phyloP scores from a whole-genome alignment of 2,888 invertebrate species.

The Hemithea aestivaria region DNA sequence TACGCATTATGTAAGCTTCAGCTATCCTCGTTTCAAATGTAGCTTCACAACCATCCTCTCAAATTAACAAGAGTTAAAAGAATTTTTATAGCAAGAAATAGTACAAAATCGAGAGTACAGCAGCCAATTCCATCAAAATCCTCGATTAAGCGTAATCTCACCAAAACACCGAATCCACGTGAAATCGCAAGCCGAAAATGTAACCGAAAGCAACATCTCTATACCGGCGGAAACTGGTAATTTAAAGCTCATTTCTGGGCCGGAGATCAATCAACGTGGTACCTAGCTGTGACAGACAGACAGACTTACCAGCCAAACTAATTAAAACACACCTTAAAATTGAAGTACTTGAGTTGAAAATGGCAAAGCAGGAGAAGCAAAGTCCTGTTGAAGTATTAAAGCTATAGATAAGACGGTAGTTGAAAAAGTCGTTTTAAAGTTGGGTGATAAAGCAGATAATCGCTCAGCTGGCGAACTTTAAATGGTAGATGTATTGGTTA shows the following conservation, averaged over 20 bases:
- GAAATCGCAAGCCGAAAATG: slow-evolving; percentile 18
- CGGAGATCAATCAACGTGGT: slow-evolving; percentile 45
- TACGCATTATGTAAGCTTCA: too few relatives aligned
- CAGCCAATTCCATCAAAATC: too few relatives aligned
- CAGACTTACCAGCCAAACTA: slow-evolving; percentile 7
- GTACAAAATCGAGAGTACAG: too few relatives aligned
- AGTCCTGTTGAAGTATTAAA: slow-evolving; percentile 4
- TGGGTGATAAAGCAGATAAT: slow-evolving; percentile 5
- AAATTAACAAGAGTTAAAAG: too few relatives aligned
- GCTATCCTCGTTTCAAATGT: too few relatives aligned
- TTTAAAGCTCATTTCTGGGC: slow-evolving; percentile 46
- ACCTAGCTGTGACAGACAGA: slow-evolving; percentile 28
- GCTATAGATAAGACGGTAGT: background rate
- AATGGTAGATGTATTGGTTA: slow-evolving; percentile 14
- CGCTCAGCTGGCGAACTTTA: slow-evolving; percentile 4
- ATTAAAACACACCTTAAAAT: slow-evolving; percentile 8
- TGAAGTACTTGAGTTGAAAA: slow-evolving; percentile 19
- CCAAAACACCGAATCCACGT: slow-evolving; percentile 14
- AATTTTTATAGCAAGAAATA: too few relatives aligned
- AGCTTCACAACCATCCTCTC: too few relatives aligned
- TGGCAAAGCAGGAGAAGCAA: background rate
- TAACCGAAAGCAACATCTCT: slow-evolving; percentile 33
- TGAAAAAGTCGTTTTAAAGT: slow-evolving; percentile 2
- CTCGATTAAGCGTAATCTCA: slow-evolving; percentile 9
- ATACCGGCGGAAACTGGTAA: slow-evolving; percentile 44